Evolutionary conservation across 2,113 vertebrate species (phyloP), one percentile per base, ranked within the genome.

Genomic region (Lophius piscatorius): DNA sequence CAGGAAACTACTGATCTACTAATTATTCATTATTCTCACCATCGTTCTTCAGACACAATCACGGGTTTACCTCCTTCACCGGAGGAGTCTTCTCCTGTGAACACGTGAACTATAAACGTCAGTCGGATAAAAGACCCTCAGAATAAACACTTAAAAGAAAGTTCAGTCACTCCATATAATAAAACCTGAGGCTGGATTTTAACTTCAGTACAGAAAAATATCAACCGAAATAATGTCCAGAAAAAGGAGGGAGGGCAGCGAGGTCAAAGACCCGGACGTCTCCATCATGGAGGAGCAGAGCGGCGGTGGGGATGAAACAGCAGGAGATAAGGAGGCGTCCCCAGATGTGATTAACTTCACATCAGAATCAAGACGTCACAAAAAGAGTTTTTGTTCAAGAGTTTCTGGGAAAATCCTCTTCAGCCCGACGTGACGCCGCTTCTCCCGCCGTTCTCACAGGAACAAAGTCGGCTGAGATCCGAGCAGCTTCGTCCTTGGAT

Each of bases 221-320:
- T n/a, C n/a, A n/a, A n/a, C n/a, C n/a, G n/a, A n/a, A n/a, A n/a
- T n/a, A n/a, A n/a, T n/a, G n/a, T n/a, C n/a, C n/a, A n/a, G n/a
- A n/a, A n/a, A n/a, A n/a, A n/a, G n/a, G 79, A 80, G 63, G 60
- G 70, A 76, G 56, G 23, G 76, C 57, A 2, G 60, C 9, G 67
- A 75, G 73, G 76, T 80, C 67, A 82, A 78, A 84, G 64, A 84
- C 56, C 68, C 64, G 76, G 80, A 83, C 80, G 82, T 79, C 65
- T 85, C 80, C 80, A 79, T 85, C 81, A 70, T 55, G 46, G 66
- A 36, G 63, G 63, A 82, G 81, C 74, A 69, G 63, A 64, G 56
- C 44, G 4, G 70, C 84, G 79, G 84, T 83, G 76, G 74, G 68
- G 49, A 60, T 58, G 73, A 76, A 82, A 78, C 57, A 76, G 48